A percentile compares a stretch with the other conserved stretches of the same genome.
Conservation (phyloP, 1,140 invertebrate genomes). For the Musca vetustissima region DNA sequence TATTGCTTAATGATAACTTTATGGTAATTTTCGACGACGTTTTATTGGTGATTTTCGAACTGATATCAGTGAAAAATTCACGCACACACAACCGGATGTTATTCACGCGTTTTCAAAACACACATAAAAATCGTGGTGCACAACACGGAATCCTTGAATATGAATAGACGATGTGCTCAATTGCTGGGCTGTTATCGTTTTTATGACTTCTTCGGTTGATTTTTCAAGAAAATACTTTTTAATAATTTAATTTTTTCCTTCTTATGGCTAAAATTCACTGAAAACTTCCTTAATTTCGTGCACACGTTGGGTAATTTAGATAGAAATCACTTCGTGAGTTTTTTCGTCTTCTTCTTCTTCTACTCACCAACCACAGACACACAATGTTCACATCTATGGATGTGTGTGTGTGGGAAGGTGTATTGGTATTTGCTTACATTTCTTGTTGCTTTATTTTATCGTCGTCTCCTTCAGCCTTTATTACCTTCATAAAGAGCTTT, state of each 20-base stretch:
- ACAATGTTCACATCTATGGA: background rate
- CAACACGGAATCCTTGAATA: too few species aligned
- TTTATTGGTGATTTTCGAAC: too few species aligned
- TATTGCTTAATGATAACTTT: too few species aligned
- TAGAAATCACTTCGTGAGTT: background rate
- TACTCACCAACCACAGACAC: too few species aligned
- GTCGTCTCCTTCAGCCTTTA: constrained; percentile 6
- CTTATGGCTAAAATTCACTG: background rate
- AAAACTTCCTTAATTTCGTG: constrained; percentile 12
- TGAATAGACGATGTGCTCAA: too few species aligned
- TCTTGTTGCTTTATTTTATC: constrained; percentile 23
- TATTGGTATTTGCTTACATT: background rate
- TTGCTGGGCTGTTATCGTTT: too few species aligned
- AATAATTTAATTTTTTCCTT: constrained; percentile 20
- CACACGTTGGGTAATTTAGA: constrained; percentile 21
- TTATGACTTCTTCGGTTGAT: background rate
- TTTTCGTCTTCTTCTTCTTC: too few species aligned
- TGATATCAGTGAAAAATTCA: too few species aligned
- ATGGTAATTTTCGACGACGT: too few species aligned
- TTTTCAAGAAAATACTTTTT: background rate
- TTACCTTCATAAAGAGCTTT: constrained; percentile 21
- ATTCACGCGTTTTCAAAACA: too few species aligned
- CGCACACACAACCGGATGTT: too few species aligned
- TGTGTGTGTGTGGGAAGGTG: background rate
- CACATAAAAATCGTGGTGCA: too few species aligned